Evolutionary conservation across 2,797 vertebrate species (phyloP).

Genomic region (Momotus momota): DNA sequence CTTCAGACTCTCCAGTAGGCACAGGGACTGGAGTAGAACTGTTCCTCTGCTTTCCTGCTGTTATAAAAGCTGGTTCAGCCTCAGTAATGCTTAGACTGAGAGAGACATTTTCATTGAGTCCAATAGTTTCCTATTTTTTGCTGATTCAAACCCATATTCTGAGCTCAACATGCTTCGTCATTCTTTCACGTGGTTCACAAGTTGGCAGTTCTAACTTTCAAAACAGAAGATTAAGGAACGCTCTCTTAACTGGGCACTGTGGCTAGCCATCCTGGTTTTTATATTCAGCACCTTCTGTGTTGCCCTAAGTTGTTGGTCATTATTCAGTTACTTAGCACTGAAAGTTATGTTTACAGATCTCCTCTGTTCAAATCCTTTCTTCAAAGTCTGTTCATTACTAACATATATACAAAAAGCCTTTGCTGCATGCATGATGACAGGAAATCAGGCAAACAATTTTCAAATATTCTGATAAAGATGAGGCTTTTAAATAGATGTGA

Average conservation of each 20-base stretch:
- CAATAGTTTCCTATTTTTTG: not conserved
- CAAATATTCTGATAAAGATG: not conserved
- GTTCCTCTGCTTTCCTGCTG: not conserved
- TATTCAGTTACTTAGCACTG: not conserved
- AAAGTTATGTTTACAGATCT: not conserved
- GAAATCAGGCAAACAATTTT: not conserved
- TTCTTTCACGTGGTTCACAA: not conserved
- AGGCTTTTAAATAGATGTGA: not conserved
- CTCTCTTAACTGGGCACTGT: not conserved
- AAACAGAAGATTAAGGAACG: not conserved
- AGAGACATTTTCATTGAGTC: not conserved
- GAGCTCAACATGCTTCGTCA: not conserved
- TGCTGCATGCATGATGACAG: not conserved
- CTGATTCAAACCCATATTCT: not conserved
- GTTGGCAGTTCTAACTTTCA: not conserved
- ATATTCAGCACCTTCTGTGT: not conserved
- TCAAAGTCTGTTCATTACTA: not conserved
- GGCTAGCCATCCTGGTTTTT: not conserved
- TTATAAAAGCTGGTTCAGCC: not conserved
- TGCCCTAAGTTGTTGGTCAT: not conserved
- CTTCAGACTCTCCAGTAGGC: rapidly evolving
- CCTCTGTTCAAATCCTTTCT: not conserved
- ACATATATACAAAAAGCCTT: not conserved
- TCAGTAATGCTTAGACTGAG: not conserved
- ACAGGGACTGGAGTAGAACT: not conserved